Evolutionary conservation across 1,140 invertebrate genomes (phyloP).

Genomic region (Lordiphosa clarofinis): DNA sequence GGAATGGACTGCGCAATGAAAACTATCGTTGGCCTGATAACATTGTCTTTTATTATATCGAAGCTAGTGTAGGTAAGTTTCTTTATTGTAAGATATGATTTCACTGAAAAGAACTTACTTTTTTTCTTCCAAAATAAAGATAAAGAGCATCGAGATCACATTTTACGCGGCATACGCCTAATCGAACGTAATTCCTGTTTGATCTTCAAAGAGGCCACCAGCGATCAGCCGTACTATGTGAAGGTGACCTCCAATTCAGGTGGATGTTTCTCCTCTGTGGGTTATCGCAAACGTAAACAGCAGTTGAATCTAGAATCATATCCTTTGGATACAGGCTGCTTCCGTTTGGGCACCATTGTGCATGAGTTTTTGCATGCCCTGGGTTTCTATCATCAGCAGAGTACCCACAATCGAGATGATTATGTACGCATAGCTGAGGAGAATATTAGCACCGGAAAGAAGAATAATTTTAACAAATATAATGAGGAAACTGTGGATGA

Average conservation of each 20-base stretch:
- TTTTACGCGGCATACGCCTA: conserved; percentile 34
- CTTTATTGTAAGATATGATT: no score
- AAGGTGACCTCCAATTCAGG: conserved; percentile 74
- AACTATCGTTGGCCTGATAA: conserved; percentile 83
- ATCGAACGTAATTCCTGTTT: conserved; percentile 49
- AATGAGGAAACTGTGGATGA: conserved; percentile 76
- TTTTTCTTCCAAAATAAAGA: no score
- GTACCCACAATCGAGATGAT: conserved; percentile 85
- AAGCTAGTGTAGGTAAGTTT: conserved; percentile 62
- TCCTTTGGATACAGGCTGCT: conserved; percentile 70
- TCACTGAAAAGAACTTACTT: no score
- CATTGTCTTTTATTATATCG: conserved; percentile 83
- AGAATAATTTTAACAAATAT: conserved; percentile 82
- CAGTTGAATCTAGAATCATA: conserved; percentile 80
- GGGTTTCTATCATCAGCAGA: conserved; percentile 88
- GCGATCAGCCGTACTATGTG: conserved; percentile 70
- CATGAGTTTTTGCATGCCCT: conserved; percentile 86
- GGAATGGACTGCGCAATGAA: conserved; percentile 83
- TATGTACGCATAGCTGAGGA: conserved; percentile 84
- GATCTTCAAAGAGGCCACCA: conserved; percentile 39
- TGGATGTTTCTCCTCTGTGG: conserved; percentile 82
- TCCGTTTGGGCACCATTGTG: conserved; percentile 81
- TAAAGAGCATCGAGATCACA: conserved; percentile 44
- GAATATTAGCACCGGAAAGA: conserved; percentile 83
- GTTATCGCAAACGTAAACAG: conserved; percentile 80